Conservation (phyloP, 1,140 invertebrate genomes). For the Coelopa frigida region DNA sequence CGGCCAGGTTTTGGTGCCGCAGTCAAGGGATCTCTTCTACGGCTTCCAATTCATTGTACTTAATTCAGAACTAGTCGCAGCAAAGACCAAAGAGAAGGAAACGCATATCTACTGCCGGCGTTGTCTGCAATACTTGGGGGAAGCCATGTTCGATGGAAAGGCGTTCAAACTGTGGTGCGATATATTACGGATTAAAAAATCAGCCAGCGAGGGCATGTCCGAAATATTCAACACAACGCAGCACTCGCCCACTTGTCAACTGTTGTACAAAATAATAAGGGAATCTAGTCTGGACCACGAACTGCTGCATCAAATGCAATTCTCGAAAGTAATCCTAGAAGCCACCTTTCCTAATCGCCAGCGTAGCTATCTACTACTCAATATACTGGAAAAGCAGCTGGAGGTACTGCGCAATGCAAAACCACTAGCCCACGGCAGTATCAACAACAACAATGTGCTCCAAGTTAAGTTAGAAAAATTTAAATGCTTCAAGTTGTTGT, state of each 20-base stretch:
- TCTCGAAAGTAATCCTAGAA: conserved; percentile 10
- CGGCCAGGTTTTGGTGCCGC: conserved; percentile 19
- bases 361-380: conserved; percentile 25
- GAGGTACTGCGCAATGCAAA: conserved; percentile 20
- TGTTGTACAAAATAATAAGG: conserved; percentile 18
- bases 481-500: conserved; percentile 13
- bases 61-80: conserved; percentile 8
- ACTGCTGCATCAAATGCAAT: conserved; percentile 9
- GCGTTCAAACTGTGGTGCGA: conserved; percentile 34
- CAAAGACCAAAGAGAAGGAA: conserved; percentile 8
- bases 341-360: conserved; percentile 19
- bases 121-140: conserved; percentile 27
- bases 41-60: conserved; percentile 32
- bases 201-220: neutral
- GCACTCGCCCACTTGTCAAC: conserved; percentile 5
- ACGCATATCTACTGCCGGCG: conserved; percentile 28
- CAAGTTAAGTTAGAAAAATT: conserved; percentile 2
- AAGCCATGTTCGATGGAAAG: conserved; percentile 15
- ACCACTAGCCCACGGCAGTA: neutral
- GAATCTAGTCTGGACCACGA: conserved; percentile 4
- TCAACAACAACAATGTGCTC: conserved; percentile 7
- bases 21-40: conserved; percentile 23
- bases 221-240: neutral
- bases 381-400: conserved; percentile 29
- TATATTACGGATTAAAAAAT: conserved; percentile 16